phyloP scores from a whole-genome alignment of 2,113 vertebrate genomes.

The Hippopotamus amphibius region DNA sequence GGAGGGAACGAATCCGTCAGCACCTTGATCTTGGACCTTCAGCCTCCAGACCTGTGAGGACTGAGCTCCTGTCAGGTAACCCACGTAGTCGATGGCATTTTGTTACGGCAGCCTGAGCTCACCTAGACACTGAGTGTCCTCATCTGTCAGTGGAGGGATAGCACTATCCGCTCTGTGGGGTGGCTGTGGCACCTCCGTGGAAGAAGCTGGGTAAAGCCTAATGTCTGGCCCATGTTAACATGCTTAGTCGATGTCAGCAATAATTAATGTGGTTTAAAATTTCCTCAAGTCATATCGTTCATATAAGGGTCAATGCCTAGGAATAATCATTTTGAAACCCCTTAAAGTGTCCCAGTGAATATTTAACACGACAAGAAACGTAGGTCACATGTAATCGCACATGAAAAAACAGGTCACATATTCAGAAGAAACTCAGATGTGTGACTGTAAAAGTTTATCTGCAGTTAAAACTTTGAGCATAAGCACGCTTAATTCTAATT shows the following conservation, averaged over 20 bases:
- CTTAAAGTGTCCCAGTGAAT: background rate
- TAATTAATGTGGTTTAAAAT: background rate
- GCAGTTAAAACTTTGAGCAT: background rate
- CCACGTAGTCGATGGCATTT: background rate
- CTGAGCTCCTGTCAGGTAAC: background rate
- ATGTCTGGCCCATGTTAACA: background rate
- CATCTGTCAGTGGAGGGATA: background rate
- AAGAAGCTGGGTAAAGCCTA: background rate
- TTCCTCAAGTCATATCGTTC: constrained; percentile 25
- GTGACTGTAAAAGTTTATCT: background rate
- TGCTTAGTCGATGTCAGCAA: background rate
- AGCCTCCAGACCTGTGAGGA: background rate
- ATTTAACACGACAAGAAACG: constrained; percentile 40
- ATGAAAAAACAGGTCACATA: background rate
- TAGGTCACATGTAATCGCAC: background rate
- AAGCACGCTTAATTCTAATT: background rate
- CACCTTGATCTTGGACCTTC: background rate
- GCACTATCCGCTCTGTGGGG: background rate
- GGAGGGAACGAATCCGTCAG: background rate
- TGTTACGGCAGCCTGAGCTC: background rate
- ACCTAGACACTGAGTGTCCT: background rate
- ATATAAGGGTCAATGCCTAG: background rate
- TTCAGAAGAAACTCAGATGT: background rate
- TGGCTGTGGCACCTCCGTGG: background rate
- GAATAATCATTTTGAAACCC: constrained; percentile 12